phyloP scores from a whole-genome alignment of 2,888 invertebrate species.

The Bugulina stolonifera region DNA sequence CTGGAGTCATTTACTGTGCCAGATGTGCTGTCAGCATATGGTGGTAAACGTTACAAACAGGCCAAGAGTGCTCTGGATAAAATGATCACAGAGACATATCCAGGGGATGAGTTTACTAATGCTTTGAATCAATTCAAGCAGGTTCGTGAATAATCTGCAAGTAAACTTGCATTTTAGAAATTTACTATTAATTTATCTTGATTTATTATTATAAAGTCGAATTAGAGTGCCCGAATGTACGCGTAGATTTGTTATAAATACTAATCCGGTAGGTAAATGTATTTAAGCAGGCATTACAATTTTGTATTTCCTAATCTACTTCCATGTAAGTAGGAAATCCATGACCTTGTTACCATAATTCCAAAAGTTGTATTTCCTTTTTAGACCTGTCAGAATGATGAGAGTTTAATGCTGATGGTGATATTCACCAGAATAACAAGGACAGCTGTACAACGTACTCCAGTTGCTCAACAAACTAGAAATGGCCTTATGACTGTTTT shows the following conservation, averaged over 20 bases:
- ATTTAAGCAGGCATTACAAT: too few species aligned
- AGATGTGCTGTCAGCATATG: constrained; percentile 19
- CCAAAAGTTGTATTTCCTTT: not conserved
- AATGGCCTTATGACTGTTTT: too few species aligned
- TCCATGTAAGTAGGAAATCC: too few species aligned
- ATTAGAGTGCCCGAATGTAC: too few species aligned
- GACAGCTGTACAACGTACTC: not conserved
- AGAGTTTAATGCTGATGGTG: not conserved
- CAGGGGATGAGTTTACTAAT: not conserved
- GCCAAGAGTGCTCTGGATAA: constrained; percentile 10
- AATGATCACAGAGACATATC: not conserved
- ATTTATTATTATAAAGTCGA: not conserved
- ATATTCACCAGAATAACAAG: constrained; percentile 3
- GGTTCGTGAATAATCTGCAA: not conserved
- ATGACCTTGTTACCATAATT: too few species aligned
- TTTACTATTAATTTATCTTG: not conserved
- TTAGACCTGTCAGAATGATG: not conserved
- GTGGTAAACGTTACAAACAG: not conserved
- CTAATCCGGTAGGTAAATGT: too few species aligned
- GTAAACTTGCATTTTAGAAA: not conserved
- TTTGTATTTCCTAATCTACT: too few species aligned
- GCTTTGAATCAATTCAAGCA: constrained; percentile 10
- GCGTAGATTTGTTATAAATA: too few species aligned
- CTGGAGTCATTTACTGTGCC: constrained; percentile 24
- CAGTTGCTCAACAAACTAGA: not conserved